A percentile compares a stretch with the other conserved stretches of the same genome.
Conservation (phyloP, 2,888 invertebrate species). For the Anthophora plumipes region DNA sequence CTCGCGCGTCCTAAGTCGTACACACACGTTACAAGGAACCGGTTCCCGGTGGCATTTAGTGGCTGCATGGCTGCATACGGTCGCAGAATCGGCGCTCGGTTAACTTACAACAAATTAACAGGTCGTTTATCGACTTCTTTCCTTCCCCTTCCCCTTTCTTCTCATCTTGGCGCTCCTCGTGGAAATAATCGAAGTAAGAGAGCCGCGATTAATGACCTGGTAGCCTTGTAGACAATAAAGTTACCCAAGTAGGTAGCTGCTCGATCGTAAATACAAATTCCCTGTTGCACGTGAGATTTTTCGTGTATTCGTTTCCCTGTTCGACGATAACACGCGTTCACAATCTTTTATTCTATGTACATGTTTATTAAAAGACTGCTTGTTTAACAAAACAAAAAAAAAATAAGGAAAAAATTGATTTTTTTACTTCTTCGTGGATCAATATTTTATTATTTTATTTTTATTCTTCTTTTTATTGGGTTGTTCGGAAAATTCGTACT, state of each 20-base stretch:
- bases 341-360: too few relatives aligned
- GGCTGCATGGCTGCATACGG: conserved; percentile 46
- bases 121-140: conserved; percentile 60
- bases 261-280: conserved; percentile 49
- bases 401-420: too few relatives aligned
- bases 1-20: conserved; percentile 43
- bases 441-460: too few relatives aligned
- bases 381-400: too few relatives aligned
- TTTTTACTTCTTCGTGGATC: too few relatives aligned
- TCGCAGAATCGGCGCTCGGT: conserved; percentile 35
- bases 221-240: conserved; percentile 53
- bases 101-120: conserved; percentile 70
- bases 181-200: conserved; percentile 39
- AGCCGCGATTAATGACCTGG: conserved; percentile 51
- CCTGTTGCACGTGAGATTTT: conserved; percentile 2
- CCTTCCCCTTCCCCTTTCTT: neutral
- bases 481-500: too few relatives aligned
- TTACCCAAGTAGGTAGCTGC: neutral
- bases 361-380: too few relatives aligned
- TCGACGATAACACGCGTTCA: too few relatives aligned
- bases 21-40: conserved; percentile 37
- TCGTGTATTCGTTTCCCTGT: too few relatives aligned
- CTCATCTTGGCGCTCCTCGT: neutral
- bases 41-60: conserved; percentile 67
- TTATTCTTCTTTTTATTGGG: too few relatives aligned